These are phyloP conservation scores for Streptopelia turtur DNA, from an alignment of 2,797 vertebrate genomes.

Conservation along the genomic window DNA sequence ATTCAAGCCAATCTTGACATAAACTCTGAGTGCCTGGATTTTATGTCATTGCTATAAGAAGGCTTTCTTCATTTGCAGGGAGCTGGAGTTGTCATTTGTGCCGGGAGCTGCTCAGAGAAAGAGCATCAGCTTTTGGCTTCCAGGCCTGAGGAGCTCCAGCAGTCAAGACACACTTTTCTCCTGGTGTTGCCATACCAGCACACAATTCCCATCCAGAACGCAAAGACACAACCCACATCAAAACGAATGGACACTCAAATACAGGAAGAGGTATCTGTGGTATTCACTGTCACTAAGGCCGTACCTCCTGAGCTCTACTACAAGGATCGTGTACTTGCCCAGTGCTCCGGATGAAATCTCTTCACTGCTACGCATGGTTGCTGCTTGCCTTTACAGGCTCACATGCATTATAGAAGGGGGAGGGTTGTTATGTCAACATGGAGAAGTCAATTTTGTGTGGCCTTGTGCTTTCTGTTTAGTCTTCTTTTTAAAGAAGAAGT, in stretches of 20 bases:
- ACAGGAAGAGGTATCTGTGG: slow-evolving; percentile 50
- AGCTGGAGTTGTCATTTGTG: slow-evolving; percentile 99
- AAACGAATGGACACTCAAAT: slow-evolving; percentile 25
- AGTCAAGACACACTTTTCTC: slow-evolving; percentile 55
- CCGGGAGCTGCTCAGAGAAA: slow-evolving; percentile 94
- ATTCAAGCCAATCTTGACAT: neutral
- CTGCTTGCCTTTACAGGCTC: slow-evolving; percentile 44
- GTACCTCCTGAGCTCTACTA: slow-evolving; percentile 57
- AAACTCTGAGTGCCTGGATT: neutral
- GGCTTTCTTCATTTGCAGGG: slow-evolving; percentile 80
- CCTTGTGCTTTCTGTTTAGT: slow-evolving; percentile 65
- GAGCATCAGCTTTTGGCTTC: slow-evolving; percentile 88
- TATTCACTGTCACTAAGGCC: slow-evolving; percentile 24
- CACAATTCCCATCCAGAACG: slow-evolving; percentile 48
- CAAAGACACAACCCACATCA: slow-evolving; percentile 53
- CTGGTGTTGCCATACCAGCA: slow-evolving; percentile 67
- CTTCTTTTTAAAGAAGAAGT: slow-evolving; percentile 34
- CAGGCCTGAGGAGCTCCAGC: slow-evolving; percentile 74
- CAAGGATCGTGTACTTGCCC: slow-evolving; percentile 44
- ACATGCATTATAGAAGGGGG: slow-evolving; percentile 43
- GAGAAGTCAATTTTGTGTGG: slow-evolving; percentile 43
- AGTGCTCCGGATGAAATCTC: slow-evolving; percentile 42
- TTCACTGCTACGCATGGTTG: slow-evolving; percentile 66
- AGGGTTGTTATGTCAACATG: slow-evolving; percentile 20
- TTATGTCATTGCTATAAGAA: slow-evolving; percentile 25